Evolutionary conservation across 2,113 vertebrate species (phyloP), one percentile per base, ranked within the genome.

Genomic region (Chaetodon auriga): DNA sequence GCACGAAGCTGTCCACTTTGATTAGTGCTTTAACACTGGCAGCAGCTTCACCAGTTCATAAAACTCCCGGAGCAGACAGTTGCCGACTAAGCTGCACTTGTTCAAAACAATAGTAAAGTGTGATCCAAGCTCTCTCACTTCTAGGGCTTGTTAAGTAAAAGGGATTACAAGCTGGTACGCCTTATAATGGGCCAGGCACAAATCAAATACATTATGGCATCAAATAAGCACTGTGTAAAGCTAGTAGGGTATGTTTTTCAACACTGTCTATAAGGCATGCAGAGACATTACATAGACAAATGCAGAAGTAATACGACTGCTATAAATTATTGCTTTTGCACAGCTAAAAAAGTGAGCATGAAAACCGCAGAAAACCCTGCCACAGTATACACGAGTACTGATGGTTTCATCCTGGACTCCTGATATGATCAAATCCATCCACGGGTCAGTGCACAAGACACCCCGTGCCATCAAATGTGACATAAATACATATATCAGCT

Each of bases 81-180:
- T 82, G 68, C 30, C 0, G 41, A 54, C 69, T 76, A 66, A 72
- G 75, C 75, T 72, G 63, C 15, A 11, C 55, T 72, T 48, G 41
- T 43, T 83, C 54, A 75, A 82, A 82, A 80, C 68, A 82, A 82
- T 65, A 87, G 76, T 23, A 35, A 75, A 71, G 63, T 60, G 65
- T 18, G 76, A 78, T 78, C 72, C 71, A 35, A 65, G 68, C 61
- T 23, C 41, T 66, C 62, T 81, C 84, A 71, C 79, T 72, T 55
- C 23, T 63, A 82, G 63, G 49, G 60, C 62, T 51, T n/a, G 64
- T 18, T n/a, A 43, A 70, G 75, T 55, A 75, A 80, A 64, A 73
- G 23, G 58, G 82, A 85, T 85, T 85, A 85, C 41, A 61, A 30
- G 69, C 45, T 66, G 49, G 43, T 46, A 41, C 12, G 5, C 71